Conservation (phyloP, 2,797 vertebrate species). For the Gastrophryne carolinensis region DNA sequence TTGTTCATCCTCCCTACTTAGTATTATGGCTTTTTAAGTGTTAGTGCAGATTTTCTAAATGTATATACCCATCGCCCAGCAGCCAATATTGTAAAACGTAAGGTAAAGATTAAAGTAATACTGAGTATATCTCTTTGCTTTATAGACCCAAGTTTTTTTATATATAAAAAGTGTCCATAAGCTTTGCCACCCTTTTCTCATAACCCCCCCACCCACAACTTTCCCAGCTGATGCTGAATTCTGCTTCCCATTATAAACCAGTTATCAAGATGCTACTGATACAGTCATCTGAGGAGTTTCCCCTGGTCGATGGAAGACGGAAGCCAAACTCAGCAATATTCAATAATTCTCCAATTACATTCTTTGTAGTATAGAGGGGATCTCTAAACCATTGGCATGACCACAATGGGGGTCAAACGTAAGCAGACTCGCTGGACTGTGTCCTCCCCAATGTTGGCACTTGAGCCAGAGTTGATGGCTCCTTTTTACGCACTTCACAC, state of each 20-base stretch:
- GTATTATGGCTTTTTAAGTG: conserved; percentile 45
- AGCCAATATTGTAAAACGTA: conserved; percentile 18
- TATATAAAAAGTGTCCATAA: conserved; percentile 19
- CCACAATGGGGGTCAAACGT: conserved; percentile 71
- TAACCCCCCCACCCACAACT: neutral
- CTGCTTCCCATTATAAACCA: neutral
- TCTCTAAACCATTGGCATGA: conserved; percentile 10
- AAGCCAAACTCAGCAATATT: neutral
- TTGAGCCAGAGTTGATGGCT: conserved; percentile 74
- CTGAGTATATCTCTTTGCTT: conserved; percentile 17
- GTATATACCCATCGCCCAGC: conserved; percentile 7
- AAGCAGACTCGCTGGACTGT: conserved; percentile 87
- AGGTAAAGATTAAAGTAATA: conserved; percentile 12
- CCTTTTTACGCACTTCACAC: conserved; percentile 79
- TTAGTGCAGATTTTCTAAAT: conserved; percentile 31
- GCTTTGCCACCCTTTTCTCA: neutral
- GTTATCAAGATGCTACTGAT: conserved; percentile 11
- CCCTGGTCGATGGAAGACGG: conserved; percentile 39
- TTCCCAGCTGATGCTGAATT: neutral
- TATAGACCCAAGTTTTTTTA: conserved; percentile 22
- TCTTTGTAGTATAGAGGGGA: conserved; percentile 14
- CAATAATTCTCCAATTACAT: conserved; percentile 12
- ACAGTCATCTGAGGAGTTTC: conserved; percentile 24
- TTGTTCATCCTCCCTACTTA: conserved; percentile 20
- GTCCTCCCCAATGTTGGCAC: conserved; percentile 79